Conservation (phyloP, 2,113 vertebrate species). For the Cariama cristata region DNA sequence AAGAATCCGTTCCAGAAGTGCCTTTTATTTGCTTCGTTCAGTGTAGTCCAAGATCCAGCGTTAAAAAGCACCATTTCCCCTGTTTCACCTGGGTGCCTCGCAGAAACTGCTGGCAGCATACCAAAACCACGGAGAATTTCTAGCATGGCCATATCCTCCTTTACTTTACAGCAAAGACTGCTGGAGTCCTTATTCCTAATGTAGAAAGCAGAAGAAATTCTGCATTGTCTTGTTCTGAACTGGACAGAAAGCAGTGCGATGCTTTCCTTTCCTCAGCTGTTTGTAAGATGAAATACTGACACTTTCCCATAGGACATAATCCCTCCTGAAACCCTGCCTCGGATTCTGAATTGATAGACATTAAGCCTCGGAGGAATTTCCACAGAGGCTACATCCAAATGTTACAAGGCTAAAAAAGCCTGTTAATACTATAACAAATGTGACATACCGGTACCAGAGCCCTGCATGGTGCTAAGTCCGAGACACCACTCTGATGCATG, state of each 20-base stretch:
- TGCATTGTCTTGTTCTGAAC: not conserved
- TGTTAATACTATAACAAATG: not conserved
- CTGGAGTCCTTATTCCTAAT: not conserved
- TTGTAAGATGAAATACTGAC: not conserved
- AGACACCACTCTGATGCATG: not conserved
- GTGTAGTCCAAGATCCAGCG: not conserved
- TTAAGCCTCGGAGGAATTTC: not conserved
- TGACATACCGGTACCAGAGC: rapidly evolving
- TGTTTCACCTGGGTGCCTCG: not conserved
- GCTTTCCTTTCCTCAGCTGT: not conserved
- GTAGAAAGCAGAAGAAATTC: not conserved
- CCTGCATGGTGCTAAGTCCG: rapidly evolving
- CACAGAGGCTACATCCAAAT: not conserved
- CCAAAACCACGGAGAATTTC: not conserved
- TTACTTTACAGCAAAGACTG: not conserved
- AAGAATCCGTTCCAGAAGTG: not conserved
- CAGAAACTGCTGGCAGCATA: not conserved
- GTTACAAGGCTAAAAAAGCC: not conserved
- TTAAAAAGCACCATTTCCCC: not conserved
- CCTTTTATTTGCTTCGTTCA: not conserved
- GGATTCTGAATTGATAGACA: not conserved
- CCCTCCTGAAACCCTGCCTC: not conserved
- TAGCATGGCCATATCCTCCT: not conserved
- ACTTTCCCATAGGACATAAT: not conserved
- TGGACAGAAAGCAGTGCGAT: not conserved